A percentile compares a stretch with the other conserved stretches of the same genome.
These are phyloP conservation scores for Tachypleus tridentatus DNA, from an alignment of 1,140 invertebrate genomes.

Conservation along the genomic window DNA sequence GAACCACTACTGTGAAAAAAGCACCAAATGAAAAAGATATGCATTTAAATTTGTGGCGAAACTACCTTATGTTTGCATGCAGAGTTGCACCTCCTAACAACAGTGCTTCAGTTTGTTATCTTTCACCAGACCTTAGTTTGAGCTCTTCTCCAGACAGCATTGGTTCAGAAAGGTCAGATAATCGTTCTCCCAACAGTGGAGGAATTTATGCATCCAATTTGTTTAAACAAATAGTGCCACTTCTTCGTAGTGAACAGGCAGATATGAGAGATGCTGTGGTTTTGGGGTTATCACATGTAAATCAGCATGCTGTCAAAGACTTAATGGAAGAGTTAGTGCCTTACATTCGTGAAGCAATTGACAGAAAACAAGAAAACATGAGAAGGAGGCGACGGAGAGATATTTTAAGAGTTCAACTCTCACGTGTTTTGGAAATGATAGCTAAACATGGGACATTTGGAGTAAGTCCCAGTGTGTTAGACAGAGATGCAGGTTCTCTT, in stretches of 20 bases:
- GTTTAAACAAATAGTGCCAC: constrained; percentile 80
- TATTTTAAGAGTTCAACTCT: constrained; percentile 78
- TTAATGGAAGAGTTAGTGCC: constrained; percentile 88
- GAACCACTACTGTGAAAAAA: constrained; percentile 57
- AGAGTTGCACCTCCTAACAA: constrained; percentile 70
- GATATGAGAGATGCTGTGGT: constrained; percentile 90
- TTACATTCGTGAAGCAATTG: constrained; percentile 89
- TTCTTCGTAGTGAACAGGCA: constrained; percentile 70
- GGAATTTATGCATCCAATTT: constrained; percentile 60
- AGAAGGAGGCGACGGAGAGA: constrained; percentile 74
- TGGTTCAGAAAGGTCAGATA: constrained; percentile 58
- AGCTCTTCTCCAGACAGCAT: constrained; percentile 72
- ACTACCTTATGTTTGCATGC: constrained; percentile 90
- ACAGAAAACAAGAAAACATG: constrained; percentile 95
- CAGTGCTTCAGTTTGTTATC: constrained; percentile 67
- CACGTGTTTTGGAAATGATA: constrained; percentile 79
- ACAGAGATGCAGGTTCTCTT: constrained; percentile 64
- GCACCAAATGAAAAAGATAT: constrained; percentile 80
- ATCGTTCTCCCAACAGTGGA: constrained; percentile 27
- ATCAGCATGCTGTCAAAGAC: constrained; percentile 52
- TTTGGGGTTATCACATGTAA: constrained; percentile 79
- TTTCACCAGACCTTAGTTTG: constrained; percentile 72
- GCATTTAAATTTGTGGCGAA: constrained; percentile 89
- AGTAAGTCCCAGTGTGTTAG: constrained; percentile 66
- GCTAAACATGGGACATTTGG: constrained; percentile 86